A percentile compares a stretch with the other conserved stretches of the same genome.
Conservation (phyloP, 2,888 invertebrate species). For the Achlya flavicornis region DNA sequence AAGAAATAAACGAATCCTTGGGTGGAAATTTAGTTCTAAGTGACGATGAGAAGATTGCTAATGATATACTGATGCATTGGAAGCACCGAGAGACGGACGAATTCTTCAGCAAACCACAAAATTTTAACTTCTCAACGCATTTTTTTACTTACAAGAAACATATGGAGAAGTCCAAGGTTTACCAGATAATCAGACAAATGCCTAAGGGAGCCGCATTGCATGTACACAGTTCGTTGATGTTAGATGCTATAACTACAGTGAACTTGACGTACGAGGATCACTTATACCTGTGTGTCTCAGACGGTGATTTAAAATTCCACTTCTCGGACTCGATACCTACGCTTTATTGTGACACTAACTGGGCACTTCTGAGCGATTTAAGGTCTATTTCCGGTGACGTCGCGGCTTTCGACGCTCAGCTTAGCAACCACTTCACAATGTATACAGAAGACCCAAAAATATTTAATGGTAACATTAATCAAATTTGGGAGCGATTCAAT, state of each 20-base stretch:
- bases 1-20: constrained; percentile 72
- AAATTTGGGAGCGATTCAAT: constrained; percentile 85
- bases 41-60: constrained; percentile 76
- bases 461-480: constrained; percentile 76
- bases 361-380: constrained; percentile 78
- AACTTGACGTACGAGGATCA: constrained; percentile 85
- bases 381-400: constrained; percentile 71
- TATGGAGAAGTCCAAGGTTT: constrained; percentile 86
- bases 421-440: constrained; percentile 82
- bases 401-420: constrained; percentile 74
- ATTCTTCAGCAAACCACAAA: constrained; percentile 72
- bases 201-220: constrained; percentile 91
- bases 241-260: constrained; percentile 84
- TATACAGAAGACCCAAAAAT: constrained; percentile 65
- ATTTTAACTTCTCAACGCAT: constrained; percentile 86
- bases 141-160: constrained; percentile 85
- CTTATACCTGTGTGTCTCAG: constrained; percentile 81
- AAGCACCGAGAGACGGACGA: constrained; percentile 80
- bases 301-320: constrained; percentile 56
- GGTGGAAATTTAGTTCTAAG: constrained; percentile 78
- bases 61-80: constrained; percentile 82
- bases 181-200: constrained; percentile 85
- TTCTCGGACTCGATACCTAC: constrained; percentile 61
- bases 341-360: constrained; percentile 65
- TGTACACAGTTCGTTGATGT: constrained; percentile 86